phyloP scores from a whole-genome alignment of 2,797 vertebrate species.

The Apogon hyalosoma region DNA sequence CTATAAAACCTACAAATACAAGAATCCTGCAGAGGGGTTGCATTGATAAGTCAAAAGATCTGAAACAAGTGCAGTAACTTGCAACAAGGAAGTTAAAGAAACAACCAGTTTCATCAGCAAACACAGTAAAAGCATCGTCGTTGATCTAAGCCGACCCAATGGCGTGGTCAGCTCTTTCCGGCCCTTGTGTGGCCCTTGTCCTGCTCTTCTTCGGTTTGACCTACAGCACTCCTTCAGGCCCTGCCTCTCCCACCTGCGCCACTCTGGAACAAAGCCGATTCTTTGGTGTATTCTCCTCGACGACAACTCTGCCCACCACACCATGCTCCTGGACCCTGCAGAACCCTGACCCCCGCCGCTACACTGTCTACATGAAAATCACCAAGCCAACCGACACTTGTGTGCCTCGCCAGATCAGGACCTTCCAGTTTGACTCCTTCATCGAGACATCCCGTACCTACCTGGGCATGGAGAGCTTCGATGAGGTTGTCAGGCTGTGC shows the following conservation, averaged over 20 bases:
- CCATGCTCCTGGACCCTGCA: constrained; percentile 98
- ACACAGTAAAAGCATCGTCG: constrained; percentile 36
- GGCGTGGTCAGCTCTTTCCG: constrained; percentile 72
- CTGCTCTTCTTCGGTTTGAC: constrained; percentile 86
- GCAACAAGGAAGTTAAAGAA: constrained; percentile 66
- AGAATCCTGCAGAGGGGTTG: constrained; percentile 53
- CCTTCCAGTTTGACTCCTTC: constrained; percentile 99
- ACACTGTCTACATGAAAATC: constrained; percentile 98
- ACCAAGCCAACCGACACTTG: constrained; percentile 89
- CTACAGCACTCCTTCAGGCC: constrained; percentile 84
- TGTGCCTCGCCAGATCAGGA: constrained; percentile 89
- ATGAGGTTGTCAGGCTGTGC: constrained; percentile 94
- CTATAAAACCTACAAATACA: constrained; percentile 61
- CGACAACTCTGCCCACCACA: constrained; percentile 84
- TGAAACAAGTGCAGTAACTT: constrained; percentile 71
- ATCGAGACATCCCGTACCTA: constrained; percentile 97
- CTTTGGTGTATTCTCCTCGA: constrained; percentile 95
- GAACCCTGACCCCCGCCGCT: constrained; percentile 97
- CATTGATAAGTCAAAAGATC: constrained; percentile 57
- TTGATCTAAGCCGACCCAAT: constrained; percentile 68
- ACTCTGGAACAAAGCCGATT: constrained; percentile 97
- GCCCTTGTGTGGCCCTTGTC: constrained; percentile 77
- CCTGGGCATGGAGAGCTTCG: constrained; percentile 98
- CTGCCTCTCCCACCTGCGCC: constrained; percentile 89
- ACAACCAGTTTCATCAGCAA: constrained; percentile 34